Evolutionary conservation across 2,888 invertebrate genomes (phyloP), one percentile per base, ranked within the genome.

Genomic region (Timema cristinae): DNA sequence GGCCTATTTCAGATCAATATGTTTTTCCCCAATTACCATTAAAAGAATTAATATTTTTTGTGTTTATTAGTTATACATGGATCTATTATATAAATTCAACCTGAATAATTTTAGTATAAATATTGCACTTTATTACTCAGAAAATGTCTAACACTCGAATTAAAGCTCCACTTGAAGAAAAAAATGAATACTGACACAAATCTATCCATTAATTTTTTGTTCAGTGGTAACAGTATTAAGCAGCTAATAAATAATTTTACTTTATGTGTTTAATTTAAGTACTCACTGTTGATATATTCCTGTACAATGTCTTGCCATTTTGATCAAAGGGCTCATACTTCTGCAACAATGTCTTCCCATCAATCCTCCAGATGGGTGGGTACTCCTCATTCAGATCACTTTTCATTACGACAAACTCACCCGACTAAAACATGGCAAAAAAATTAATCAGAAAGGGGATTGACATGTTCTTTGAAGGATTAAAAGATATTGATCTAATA

Each of bases 291-390:
- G 93, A 93, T 84, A 93, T 93, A 85, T 93, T 94, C 79, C 90
- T 88, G 81, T 95, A 95, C 72, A 93, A 85, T 73, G 90, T 90
- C 83, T 90, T 89, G 73, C 93, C 93, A 81, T 92, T 90, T 79
- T 92, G 90, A 77, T 91, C 78, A 74, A 80, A 79, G 48, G 82
- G 79, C 73, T 84, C 84, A 78, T 81, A 85, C 76, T 84, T 83
- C 77, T 84, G 84, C 59, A 85, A 77, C 76, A 84, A 79, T 59
- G 80, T 79, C 50, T 82, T 82, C 9, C 90, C 93, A 81, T 96
- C 95, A 61, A 96, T 92, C 82, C 94, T 89, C 96, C 96, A 97
- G 78, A 97, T 90, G 7, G 92, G 89, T 8, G 95, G 95, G 87
- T 90, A 92, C 81, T 94, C 91, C 80, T 91, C 89, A 73, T 87